Percentiles rank a stretch among this genome's conserved stretches.
phyloP scores from a whole-genome alignment of 2,113 vertebrate genomes.

The Myocastor coypus region DNA sequence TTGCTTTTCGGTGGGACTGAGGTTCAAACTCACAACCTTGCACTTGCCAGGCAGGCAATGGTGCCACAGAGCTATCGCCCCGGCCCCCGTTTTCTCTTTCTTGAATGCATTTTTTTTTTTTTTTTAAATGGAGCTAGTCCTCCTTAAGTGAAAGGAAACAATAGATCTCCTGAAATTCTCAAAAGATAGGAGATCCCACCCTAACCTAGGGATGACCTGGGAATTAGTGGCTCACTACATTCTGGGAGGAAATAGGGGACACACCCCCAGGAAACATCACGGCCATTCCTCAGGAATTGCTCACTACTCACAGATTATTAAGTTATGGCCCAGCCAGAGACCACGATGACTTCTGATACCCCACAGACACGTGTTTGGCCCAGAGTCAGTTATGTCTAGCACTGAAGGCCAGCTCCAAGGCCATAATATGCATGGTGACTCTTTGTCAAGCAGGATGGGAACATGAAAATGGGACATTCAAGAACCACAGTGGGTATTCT shows the following conservation, averaged over 20 bases:
- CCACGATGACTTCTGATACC: background rate
- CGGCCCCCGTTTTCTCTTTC: background rate
- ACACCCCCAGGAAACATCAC: background rate
- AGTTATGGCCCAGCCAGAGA: background rate
- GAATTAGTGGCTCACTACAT: background rate
- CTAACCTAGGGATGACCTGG: background rate
- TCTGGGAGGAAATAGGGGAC: background rate
- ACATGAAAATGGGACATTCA: background rate
- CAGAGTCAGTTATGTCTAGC: background rate
- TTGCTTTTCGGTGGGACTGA: too few species aligned
- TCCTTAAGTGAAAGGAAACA: background rate
- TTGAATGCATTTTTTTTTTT: background rate
- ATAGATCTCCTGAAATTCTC: background rate
- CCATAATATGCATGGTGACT: background rate
- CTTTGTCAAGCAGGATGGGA: background rate
- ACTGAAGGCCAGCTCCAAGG: background rate
- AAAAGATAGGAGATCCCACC: background rate
- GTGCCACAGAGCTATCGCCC: too few species aligned
- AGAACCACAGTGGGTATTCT: background rate
- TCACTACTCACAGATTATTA: background rate
- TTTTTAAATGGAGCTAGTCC: background rate
- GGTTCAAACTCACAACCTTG: too few species aligned
- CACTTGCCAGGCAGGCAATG: too few species aligned
- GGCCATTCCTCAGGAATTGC: background rate
- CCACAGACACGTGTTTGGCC: background rate